A percentile compares a stretch with the other conserved stretches of the same genome.
Evolutionary conservation across 2,113 vertebrate species (phyloP).

Genomic region (Misgurnus mizolepis): DNA sequence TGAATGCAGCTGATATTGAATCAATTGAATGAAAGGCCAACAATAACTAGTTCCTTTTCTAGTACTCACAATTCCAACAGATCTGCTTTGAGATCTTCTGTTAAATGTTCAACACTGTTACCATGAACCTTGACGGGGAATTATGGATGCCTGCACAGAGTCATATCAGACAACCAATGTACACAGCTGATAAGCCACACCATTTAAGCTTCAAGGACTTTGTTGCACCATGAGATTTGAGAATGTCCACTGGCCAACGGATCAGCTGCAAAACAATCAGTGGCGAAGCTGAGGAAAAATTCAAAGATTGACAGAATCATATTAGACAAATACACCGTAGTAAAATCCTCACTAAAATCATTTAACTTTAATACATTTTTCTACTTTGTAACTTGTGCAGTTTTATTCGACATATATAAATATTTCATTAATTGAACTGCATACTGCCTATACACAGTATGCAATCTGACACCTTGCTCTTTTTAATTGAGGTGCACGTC

Average conservation of each 20-base stretch:
- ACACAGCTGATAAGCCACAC: conserved; percentile 15
- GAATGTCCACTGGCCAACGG: neutral
- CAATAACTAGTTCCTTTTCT: too few species aligned
- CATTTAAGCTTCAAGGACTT: conserved; percentile 11
- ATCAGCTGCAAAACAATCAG: neutral
- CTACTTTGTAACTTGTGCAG: too few species aligned
- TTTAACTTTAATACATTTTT: too few species aligned
- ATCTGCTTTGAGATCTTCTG: neutral
- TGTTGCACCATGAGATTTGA: neutral
- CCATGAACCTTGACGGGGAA: conserved; percentile 1
- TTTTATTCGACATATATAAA: too few species aligned
- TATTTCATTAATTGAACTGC: too few species aligned
- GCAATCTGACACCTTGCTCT: too few species aligned
- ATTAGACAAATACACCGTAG: neutral
- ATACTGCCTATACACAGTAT: too few species aligned
- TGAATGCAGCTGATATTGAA: too few species aligned
- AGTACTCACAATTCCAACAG: too few species aligned
- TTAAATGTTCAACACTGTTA: neutral
- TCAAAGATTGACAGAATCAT: neutral
- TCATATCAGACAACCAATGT: neutral
- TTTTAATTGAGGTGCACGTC: too few species aligned
- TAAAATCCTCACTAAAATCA: too few species aligned
- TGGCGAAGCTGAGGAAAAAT: neutral
- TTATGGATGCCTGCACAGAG: neutral
- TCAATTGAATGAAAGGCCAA: too few species aligned